phyloP scores from a whole-genome alignment of 2,113 vertebrate species.

The Ptyas mucosa region DNA sequence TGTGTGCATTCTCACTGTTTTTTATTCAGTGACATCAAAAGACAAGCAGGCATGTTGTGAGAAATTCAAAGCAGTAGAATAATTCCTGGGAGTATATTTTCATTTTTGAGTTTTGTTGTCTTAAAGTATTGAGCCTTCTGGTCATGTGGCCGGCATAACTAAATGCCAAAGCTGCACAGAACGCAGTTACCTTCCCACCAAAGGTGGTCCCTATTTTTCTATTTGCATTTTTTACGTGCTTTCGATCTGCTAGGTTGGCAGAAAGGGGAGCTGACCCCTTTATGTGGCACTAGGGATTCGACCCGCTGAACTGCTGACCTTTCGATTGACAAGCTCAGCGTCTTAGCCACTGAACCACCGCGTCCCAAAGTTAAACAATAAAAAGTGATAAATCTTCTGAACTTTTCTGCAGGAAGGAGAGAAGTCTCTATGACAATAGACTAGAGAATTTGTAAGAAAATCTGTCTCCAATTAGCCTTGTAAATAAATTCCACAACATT shows the following conservation, averaged over 20 bases:
- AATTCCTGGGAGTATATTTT: background rate
- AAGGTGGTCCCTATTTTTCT: too few relatives aligned
- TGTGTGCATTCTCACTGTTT: background rate
- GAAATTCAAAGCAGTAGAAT: background rate
- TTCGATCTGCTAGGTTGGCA: too few relatives aligned
- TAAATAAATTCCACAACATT: background rate
- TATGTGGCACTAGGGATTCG: too few relatives aligned
- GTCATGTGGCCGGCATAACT: too few relatives aligned
- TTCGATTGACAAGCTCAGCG: too few relatives aligned
- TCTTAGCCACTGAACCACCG: too few relatives aligned
- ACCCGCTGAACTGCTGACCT: too few relatives aligned
- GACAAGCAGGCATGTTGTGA: background rate
- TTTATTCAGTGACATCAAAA: background rate
- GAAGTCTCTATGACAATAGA: background rate
- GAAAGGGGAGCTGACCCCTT: too few relatives aligned
- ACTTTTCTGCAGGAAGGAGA: slow-evolving; percentile 28
- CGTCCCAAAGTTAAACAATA: background rate
- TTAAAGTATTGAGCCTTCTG: too few relatives aligned
- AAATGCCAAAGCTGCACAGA: too few relatives aligned
- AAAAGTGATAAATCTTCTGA: slow-evolving; percentile 22
- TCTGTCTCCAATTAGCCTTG: slow-evolving; percentile 25
- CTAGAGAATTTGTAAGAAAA: slow-evolving; percentile 45
- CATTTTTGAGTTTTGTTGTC: background rate
- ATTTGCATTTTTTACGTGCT: too few relatives aligned
- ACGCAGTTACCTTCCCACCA: too few relatives aligned